Base-by-base conservation (phyloP, 2,113 vertebrate genomes). In the Climacteris rufus region DNA sequence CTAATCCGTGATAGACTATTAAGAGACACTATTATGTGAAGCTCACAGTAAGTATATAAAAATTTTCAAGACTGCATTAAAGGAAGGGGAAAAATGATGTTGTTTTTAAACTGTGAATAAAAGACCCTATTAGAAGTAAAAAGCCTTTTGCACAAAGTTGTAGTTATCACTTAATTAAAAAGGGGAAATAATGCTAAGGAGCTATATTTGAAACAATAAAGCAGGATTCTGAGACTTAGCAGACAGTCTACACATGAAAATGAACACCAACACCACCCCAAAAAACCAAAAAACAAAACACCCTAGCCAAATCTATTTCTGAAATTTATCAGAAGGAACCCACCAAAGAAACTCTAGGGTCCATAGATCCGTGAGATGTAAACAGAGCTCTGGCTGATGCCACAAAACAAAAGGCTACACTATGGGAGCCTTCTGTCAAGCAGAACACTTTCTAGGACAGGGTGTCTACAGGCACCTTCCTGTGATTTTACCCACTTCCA, bases 121-220 rank as follows among this genome's bases (percentile, higher is more conserved):
- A 89, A 82, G 33, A 79, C 16, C 33, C 40, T 56, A 66, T 87
- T 63, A 85, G 35, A 87, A 84, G 10, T 10, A 71, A 87, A 94
- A 79, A 87, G 25, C 33, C 19, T 64, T 49, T 68, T 71, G 37
- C 39, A 68, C 50, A 87, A 93, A 91, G 66, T 35, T 56, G 40
- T 61, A 90, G 44, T 76, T 88, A 83, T 61, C 3, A 2, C 11
- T 64, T 94, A 80, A 88, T 79, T 90, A 37, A 68, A 76, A 33
- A 44, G 17, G 15, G 7, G 42, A 63, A 86, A 82, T 60, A 59
- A 75, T 7, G 19, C 4, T 75, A 52, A 87, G 5, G 2, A 63
- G 27, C 31, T 85, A 60, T 68, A 82, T 84, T 89, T 94, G 75
- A 91, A 93, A 87, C 25, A 89, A 54, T 76, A 59, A 89, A 89